Evolutionary conservation across 2,888 invertebrate genomes (phyloP), one percentile per base, ranked within the genome.

Genomic region (Xylota sylvarum): DNA sequence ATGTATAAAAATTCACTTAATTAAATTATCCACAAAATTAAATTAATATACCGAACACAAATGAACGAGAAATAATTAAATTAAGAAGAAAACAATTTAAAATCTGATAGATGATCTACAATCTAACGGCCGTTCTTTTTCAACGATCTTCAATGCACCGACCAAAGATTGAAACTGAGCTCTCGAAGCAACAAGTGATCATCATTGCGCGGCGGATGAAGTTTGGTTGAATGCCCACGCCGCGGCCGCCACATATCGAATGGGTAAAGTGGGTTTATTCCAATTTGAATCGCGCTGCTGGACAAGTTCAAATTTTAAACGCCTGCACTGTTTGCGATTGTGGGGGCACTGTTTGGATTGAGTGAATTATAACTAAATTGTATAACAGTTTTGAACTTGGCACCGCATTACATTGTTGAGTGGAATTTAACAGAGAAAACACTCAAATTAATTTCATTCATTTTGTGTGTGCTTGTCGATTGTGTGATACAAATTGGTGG

Each of bases 101-200:
- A 40, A 55, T 7, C 52, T 32, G 10, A 55, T 52, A 30, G 32
- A 55, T 37, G 62, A 64, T 64, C 7, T 43, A 32, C 64, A 64
- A 40, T 5, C 43, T 19, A 48, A 43, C 58, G 76, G 14, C 65
- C 23, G 50, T 40, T 60, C 17, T n/a, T 48, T 69, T 72, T 40
- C 23, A 32, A 37, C 69, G 76, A 76, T 81, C 76, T 56, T 40
- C 43, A 85, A 76, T 76, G 70, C 81, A 85, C 76, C 69, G 74
- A 80, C 58, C 43, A 80, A 46, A 58, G 35, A 65, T 74, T 77
- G 17, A 70, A 84, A 84, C 84, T 84, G 67, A 83, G 79, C 64
- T 64, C 65, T 35, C 37, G 48, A 74, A 69, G 60, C 70, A 85
- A 65, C 85, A 85, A 85, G 85, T 85, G 85, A 77, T 77, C 70